phyloP scores from a whole-genome alignment of 2,113 vertebrate species.

The Brachypteracias leptosomus region DNA sequence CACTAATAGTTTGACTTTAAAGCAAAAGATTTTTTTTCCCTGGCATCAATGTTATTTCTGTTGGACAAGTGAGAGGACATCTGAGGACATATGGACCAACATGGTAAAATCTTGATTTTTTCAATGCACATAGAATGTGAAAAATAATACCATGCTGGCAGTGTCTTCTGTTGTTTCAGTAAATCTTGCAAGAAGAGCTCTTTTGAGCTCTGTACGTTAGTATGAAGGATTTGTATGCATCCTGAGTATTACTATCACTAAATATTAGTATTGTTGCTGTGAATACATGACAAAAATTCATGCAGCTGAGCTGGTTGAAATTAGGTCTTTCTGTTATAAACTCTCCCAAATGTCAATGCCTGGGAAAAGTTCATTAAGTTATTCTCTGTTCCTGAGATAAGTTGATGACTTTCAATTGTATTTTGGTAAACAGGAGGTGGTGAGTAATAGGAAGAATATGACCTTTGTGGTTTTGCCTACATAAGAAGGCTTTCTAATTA shows the following conservation, averaged over 20 bases:
- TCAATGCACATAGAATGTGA: neutral
- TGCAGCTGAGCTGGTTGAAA: neutral
- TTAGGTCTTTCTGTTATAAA: neutral
- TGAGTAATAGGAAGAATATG: conserved; percentile 26
- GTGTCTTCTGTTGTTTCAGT: neutral
- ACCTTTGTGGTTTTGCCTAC: neutral
- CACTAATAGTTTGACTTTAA: neutral
- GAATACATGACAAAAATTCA: neutral
- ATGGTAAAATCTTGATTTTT: neutral
- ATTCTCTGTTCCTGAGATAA: neutral
- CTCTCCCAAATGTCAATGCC: neutral
- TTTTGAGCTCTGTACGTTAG: neutral
- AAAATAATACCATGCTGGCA: neutral
- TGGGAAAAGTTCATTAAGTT: conserved; percentile 15
- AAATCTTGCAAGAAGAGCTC: neutral
- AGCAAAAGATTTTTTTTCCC: neutral
- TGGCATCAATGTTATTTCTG: neutral
- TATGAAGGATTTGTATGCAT: neutral
- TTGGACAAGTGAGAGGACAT: neutral
- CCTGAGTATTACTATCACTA: neutral
- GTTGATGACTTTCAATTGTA: neutral
- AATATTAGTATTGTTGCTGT: neutral
- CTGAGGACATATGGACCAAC: neutral
- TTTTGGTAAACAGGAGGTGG: conserved; percentile 43
- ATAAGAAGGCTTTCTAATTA: neutral